Evolutionary conservation across 2,888 invertebrate genomes (phyloP).

Genomic region (Pachydiplax longipennis): DNA sequence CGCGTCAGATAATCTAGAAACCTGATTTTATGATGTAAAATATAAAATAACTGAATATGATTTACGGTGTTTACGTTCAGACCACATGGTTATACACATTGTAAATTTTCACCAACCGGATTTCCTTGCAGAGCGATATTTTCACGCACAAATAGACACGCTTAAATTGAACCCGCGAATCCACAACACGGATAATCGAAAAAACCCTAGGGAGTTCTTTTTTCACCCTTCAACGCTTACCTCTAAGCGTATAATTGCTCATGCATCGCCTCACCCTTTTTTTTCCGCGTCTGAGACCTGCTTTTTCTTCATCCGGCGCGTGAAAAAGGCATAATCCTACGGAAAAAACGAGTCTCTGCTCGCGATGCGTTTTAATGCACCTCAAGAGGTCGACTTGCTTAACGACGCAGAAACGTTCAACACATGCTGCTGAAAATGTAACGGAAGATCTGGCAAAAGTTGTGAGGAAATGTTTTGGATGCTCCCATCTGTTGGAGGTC

Average conservation of each 20-base stretch:
- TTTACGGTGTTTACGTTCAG: no score
- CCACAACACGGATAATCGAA: no score
- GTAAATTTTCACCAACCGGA: no score
- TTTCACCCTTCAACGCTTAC: no score
- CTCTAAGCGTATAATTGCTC: not conserved
- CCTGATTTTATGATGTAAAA: no score
- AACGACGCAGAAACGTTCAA: not conserved
- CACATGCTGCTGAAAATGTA: not conserved
- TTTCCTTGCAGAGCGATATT: no score
- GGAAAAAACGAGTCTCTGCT: not conserved
- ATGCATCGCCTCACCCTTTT: not conserved
- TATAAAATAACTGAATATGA: no score
- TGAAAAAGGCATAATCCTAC: not conserved
- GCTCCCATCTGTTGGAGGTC: not conserved
- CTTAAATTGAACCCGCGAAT: no score
- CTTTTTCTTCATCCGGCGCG: not conserved
- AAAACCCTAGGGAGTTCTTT: no score
- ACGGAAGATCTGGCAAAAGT: not conserved
- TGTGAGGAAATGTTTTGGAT: not conserved
- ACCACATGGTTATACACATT: no score
- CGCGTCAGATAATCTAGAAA: no score
- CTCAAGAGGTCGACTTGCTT: not conserved
- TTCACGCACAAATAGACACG: no score
- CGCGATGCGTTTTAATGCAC: not conserved
- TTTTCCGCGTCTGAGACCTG: not conserved